These are phyloP conservation scores for Hylia prasina DNA, from an alignment of 2,113 vertebrate species.

Conservation along the genomic window DNA sequence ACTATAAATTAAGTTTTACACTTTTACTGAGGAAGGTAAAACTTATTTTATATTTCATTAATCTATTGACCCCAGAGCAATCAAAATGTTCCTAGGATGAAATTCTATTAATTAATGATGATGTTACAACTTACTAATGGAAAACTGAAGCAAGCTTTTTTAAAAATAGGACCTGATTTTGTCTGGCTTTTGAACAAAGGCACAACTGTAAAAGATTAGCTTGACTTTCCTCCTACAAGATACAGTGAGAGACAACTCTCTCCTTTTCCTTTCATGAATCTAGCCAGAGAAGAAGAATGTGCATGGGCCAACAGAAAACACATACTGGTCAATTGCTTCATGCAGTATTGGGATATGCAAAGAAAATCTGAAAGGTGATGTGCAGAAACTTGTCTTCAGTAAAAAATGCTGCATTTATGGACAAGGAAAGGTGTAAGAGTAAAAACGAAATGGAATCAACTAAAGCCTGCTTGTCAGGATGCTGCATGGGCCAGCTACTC, in stretches of 20 bases:
- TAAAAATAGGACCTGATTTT: background rate
- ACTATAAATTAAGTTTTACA: background rate
- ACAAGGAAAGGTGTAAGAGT: background rate
- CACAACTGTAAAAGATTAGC: background rate
- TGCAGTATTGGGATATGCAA: background rate
- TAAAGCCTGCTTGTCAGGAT: background rate
- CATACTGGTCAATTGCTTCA: background rate
- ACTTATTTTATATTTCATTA: background rate
- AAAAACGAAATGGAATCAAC: background rate
- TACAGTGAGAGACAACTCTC: background rate
- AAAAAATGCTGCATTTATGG: background rate
- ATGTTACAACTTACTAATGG: background rate
- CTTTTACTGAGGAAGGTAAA: background rate
- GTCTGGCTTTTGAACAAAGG: background rate
- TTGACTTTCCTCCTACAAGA: background rate
- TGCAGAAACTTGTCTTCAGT: background rate
- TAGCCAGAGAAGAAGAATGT: background rate
- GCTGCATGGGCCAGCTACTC: background rate
- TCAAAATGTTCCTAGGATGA: background rate
- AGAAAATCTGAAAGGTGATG: background rate
- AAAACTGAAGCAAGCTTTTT: background rate
- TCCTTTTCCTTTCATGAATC: background rate
- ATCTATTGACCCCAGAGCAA: background rate
- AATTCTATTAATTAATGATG: background rate
- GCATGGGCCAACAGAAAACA: background rate